phyloP scores from a whole-genome alignment of 2,888 invertebrate genomes.

The Boloria selene region DNA sequence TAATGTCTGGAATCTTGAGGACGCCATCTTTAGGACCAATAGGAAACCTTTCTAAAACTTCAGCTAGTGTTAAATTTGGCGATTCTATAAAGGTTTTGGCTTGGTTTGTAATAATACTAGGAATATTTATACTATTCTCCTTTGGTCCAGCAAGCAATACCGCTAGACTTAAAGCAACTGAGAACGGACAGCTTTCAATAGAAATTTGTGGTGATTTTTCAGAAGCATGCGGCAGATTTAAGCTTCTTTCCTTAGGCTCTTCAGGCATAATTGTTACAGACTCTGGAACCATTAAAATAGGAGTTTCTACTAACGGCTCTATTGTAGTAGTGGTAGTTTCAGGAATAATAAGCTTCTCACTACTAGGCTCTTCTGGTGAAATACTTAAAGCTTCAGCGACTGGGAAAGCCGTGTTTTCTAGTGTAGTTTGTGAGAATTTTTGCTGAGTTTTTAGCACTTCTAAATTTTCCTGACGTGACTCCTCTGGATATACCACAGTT shows the following conservation, averaged over 20 bases:
- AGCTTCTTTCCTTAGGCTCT: slow-evolving; percentile 10
- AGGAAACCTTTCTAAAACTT: neutral
- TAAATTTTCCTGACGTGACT: slow-evolving; percentile 13
- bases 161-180: slow-evolving; percentile 8
- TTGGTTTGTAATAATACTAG: neutral
- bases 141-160: slow-evolving; percentile 25
- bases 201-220: slow-evolving; percentile 11
- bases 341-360: slow-evolving; percentile 1
- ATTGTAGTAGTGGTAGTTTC: neutral
- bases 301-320: neutral
- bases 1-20: neutral
- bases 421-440: neutral
- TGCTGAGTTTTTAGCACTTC: neutral
- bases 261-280: slow-evolving; percentile 2
- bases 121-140: slow-evolving; percentile 16
- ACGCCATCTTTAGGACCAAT: slow-evolving; percentile 2
- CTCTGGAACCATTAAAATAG: neutral
- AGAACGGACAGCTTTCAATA: slow-evolving; percentile 4
- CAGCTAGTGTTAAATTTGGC: slow-evolving; percentile 5
- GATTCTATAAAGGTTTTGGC: slow-evolving; percentile 6
- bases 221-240: neutral
- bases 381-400: slow-evolving; percentile 27
- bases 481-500: slow-evolving; percentile 14
- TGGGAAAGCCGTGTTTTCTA: slow-evolving; percentile 8
- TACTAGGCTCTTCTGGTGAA: slow-evolving; percentile 19